A percentile compares a stretch with the other conserved stretches of the same genome.
phyloP scores from a whole-genome alignment of 2,797 vertebrate genomes.

The Simalia tracyae region DNA sequence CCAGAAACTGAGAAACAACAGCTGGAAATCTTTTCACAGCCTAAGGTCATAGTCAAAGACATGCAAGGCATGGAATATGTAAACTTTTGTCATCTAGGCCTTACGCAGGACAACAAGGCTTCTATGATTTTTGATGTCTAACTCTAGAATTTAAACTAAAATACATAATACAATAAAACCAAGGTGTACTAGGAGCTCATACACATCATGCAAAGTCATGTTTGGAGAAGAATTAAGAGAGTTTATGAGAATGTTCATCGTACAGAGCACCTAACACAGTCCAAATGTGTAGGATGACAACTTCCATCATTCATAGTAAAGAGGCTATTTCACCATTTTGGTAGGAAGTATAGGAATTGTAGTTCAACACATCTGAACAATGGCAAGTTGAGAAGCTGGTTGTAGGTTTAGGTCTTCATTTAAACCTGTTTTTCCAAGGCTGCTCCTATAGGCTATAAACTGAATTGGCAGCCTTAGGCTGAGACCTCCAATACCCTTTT shows the following conservation, averaged over 20 bases:
- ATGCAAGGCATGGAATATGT: background rate
- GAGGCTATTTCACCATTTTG: background rate
- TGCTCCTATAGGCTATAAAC: too few species aligned
- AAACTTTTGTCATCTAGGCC: background rate
- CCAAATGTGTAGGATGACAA: background rate
- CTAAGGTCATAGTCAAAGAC: background rate
- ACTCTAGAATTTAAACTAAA: background rate
- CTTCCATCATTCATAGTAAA: background rate
- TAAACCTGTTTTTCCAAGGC: too few species aligned
- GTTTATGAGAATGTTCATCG: background rate
- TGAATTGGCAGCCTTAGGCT: too few species aligned
- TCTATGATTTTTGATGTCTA: background rate
- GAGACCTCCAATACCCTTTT: too few species aligned
- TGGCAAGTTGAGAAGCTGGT: background rate
- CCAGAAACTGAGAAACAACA: background rate
- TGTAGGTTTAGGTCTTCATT: background rate
- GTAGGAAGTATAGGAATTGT: background rate
- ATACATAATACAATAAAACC: background rate
- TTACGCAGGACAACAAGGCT: background rate
- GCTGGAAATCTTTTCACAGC: background rate
- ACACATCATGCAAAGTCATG: too few species aligned
- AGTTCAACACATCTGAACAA: background rate
- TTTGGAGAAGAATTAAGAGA: background rate
- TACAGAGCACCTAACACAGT: background rate
- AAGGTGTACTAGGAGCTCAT: background rate